Evolutionary conservation across 2,113 vertebrate genomes (phyloP), one percentile per base, ranked within the genome.

Genomic region (Rynchops niger): DNA sequence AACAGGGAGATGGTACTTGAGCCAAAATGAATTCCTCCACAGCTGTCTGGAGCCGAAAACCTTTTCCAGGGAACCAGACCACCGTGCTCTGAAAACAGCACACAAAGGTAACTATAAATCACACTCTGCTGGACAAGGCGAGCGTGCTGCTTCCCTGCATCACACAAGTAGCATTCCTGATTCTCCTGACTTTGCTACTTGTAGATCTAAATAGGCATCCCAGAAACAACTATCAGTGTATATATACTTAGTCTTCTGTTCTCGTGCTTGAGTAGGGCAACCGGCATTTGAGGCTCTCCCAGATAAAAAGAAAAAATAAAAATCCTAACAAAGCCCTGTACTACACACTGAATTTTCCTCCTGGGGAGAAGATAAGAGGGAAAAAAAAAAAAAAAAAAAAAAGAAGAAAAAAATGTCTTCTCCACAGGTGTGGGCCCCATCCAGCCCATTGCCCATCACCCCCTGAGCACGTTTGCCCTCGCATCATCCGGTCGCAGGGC

Each of bases 1-100:
- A 79, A 56, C 52, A 77, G 66, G 9, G 18, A 96, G 12, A 66
- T 3, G 16, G 20, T 20, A 55, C 56, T 56, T 42, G 36, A 65
- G 80, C n/a, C 55, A 73, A 71, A 93, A 82, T 4, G 2, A 95
- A 82, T 95, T 94, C 83, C 50, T 73, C 18, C 34, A 58, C 19
- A 32, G 17, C 69, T 20, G 10, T 16, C 80, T 55, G 81, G 42
- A 93, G 66, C 59, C 4, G 5, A 90, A 82, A 62, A 70, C 26
- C 18, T 94, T 74, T 89, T 82, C 56, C 73, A 66, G 72, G 72
- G 42, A 90, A 63, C 25, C n/a, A 73, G 83, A 86, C 42, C 67
- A 86, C 53, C 27, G 50, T 83, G 69, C 52, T 91, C 62, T 53
- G 67, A 66, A 81, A 93, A 85, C 50, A 80, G 34, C 0, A 1